Evolutionary conservation across 1,140 invertebrate genomes (phyloP).

Genomic region (Dolichoris vasculosae): DNA sequence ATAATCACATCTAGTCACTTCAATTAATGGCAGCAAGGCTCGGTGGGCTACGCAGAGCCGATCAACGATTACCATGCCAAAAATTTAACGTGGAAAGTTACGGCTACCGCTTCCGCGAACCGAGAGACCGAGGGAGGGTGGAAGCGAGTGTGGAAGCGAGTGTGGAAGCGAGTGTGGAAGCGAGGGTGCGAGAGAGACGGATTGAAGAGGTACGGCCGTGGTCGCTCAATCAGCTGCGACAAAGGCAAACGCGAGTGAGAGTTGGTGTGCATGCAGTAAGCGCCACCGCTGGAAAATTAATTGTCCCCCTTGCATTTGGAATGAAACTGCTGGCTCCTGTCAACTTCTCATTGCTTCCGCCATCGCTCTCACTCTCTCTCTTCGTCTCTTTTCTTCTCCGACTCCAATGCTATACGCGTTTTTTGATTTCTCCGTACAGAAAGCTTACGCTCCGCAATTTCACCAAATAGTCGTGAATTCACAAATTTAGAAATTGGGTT

Average conservation of each 20-base stretch:
- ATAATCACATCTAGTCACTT: conserved; percentile 44
- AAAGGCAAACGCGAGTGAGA: conserved; percentile 24
- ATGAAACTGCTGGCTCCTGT: conserved; percentile 4
- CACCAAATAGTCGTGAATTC: not conserved
- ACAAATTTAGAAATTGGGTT: not conserved
- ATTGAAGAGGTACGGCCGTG: not conserved
- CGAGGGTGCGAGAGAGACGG: not conserved
- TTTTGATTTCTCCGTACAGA: not conserved
- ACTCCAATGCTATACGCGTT: not conserved
- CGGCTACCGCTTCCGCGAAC: not conserved
- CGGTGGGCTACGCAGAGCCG: not conserved
- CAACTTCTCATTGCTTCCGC: not conserved
- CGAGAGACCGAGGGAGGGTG: not conserved
- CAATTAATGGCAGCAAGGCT: conserved; percentile 8
- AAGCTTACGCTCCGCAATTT: not conserved
- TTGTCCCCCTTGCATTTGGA: conserved; percentile 35
- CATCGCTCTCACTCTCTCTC: not conserved
- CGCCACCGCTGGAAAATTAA: conserved; percentile 39
- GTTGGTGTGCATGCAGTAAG: not conserved
- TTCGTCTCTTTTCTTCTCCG: not conserved
- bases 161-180: too few relatives aligned
- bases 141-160: too few relatives aligned
- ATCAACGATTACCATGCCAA: conserved; percentile 3
- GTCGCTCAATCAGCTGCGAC: conserved; percentile 38
- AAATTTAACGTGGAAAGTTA: conserved; percentile 39